Conservation (phyloP, 2,113 vertebrate species). For the Strigops habroptila region DNA sequence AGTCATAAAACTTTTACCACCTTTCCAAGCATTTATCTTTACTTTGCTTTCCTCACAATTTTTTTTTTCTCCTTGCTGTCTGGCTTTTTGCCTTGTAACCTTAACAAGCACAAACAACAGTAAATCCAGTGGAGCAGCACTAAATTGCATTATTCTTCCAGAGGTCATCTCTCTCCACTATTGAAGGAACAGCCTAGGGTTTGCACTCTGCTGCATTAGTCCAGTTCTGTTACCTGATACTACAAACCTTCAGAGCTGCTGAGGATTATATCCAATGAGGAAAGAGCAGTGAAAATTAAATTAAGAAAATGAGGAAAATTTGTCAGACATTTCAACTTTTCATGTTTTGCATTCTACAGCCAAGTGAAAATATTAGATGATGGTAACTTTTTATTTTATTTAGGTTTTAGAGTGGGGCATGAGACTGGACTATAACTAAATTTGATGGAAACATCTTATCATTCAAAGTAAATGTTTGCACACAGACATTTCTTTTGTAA, state of each 20-base stretch:
- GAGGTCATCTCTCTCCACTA: background rate
- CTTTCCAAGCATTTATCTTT: background rate
- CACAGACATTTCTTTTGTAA: background rate
- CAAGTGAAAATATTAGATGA: background rate
- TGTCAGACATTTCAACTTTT: background rate
- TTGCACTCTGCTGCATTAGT: background rate
- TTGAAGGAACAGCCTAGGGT: background rate
- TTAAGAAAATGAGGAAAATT: background rate
- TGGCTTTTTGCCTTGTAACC: background rate
- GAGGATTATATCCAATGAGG: background rate
- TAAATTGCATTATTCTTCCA: conserved; percentile 4
- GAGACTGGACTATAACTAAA: background rate
- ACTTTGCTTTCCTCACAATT: background rate
- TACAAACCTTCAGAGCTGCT: background rate
- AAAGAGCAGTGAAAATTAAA: background rate
- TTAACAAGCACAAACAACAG: conserved; percentile 23
- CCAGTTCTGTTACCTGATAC: background rate
- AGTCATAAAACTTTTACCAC: background rate
- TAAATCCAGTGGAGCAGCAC: background rate
- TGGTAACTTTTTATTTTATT: background rate
- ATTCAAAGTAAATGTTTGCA: background rate
- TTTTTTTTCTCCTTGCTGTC: background rate
- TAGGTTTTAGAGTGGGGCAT: background rate
- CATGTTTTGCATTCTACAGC: background rate
- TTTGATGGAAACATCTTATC: background rate